Evolutionary conservation across 2,113 vertebrate species (phyloP).

Genomic region (Poeciliopsis turrubarensis): DNA sequence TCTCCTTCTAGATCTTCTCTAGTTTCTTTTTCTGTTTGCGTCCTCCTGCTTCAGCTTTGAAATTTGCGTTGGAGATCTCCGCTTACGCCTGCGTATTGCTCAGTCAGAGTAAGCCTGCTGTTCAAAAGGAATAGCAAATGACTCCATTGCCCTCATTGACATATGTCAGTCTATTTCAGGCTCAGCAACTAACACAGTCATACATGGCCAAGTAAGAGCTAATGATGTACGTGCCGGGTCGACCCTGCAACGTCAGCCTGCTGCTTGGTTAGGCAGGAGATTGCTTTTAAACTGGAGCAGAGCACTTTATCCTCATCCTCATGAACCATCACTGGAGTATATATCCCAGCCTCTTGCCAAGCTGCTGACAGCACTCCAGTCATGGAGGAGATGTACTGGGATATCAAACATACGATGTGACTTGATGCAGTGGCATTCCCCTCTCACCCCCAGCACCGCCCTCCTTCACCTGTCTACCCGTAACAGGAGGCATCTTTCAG

Average conservation of each 20-base stretch:
- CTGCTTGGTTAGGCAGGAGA: slow-evolving; percentile 37
- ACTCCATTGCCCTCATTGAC: slow-evolving; percentile 69
- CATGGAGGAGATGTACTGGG: slow-evolving; percentile 26
- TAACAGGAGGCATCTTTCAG: slow-evolving; percentile 59
- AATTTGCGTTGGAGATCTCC: slow-evolving; percentile 53
- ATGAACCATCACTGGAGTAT: slow-evolving; percentile 37
- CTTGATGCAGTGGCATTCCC: slow-evolving; percentile 59
- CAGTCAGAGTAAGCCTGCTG: slow-evolving; percentile 41
- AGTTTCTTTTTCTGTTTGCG: slow-evolving; percentile 13
- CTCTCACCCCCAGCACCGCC: slow-evolving; percentile 8
- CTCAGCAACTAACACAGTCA: slow-evolving; percentile 53
- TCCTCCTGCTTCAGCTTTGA: slow-evolving; percentile 20
- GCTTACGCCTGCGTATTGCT: slow-evolving; percentile 39
- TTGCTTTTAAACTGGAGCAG: slow-evolving; percentile 29
- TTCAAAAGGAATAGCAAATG: slow-evolving; percentile 70
- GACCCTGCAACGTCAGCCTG: slow-evolving; percentile 36
- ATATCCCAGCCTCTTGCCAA: slow-evolving; percentile 45
- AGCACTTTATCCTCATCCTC: slow-evolving; percentile 45
- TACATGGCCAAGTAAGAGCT: slow-evolving; percentile 63
- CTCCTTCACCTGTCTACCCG: slow-evolving; percentile 54
- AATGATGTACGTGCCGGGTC: slow-evolving; percentile 57
- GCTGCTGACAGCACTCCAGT: slow-evolving; percentile 49
- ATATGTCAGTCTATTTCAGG: slow-evolving; percentile 75
- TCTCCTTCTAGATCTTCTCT: neutral
- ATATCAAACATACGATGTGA: slow-evolving; percentile 61